Evolutionary conservation across 2,888 invertebrate genomes (phyloP).

Genomic region (Sarcophaga rosellei): DNA sequence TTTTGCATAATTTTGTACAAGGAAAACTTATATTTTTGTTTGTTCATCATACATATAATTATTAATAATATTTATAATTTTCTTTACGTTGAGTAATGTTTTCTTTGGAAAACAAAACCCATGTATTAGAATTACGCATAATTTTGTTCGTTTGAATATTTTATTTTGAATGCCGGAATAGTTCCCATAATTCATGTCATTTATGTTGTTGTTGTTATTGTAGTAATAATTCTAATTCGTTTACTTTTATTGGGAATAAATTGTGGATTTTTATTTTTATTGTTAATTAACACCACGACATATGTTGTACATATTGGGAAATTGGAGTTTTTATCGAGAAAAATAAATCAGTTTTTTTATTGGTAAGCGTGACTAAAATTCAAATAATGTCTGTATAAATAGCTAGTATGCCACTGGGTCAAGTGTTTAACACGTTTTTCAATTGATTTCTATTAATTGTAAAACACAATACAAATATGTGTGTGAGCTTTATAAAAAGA

Average conservation of each 20-base stretch:
- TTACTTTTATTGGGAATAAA: background rate
- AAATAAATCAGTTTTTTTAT: background rate
- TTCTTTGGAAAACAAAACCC: background rate
- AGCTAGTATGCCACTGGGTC: constrained; percentile 12
- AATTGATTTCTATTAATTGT: background rate
- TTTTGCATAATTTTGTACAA: constrained; percentile 43
- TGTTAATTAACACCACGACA: background rate
- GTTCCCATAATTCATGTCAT: background rate
- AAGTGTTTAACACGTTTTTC: background rate
- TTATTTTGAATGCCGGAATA: background rate
- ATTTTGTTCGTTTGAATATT: background rate
- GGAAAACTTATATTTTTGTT: background rate
- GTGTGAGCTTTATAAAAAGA: too few species aligned
- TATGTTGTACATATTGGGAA: background rate
- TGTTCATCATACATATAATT: background rate
- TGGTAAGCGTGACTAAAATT: constrained; percentile 28
- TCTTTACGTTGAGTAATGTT: constrained; percentile 7
- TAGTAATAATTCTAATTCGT: background rate
- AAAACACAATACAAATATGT: background rate
- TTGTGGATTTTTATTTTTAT: background rate
- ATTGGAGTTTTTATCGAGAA: background rate
- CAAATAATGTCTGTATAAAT: background rate
- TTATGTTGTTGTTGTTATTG: background rate
- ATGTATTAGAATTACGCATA: background rate
- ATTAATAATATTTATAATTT: constrained; percentile 33